These are phyloP conservation scores for Odontocolon sp. DNA, from an alignment of 2,888 invertebrate genomes.

Conservation along the genomic window DNA sequence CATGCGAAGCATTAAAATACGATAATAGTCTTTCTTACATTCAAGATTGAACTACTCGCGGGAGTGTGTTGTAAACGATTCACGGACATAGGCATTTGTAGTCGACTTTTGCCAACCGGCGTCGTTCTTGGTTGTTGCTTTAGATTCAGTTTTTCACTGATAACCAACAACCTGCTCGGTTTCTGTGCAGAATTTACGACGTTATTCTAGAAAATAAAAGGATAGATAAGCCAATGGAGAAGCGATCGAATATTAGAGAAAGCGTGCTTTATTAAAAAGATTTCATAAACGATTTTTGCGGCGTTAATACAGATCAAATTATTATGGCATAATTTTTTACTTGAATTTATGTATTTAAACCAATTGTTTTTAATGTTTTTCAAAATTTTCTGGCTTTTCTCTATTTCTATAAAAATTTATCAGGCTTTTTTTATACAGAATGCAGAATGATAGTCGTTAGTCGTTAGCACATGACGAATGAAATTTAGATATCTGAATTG, in stretches of 20 bases:
- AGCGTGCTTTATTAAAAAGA: not conserved
- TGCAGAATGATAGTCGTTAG: not conserved
- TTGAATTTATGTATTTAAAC: too few species aligned
- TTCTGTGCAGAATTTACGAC: conserved; percentile 61
- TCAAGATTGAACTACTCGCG: conserved; percentile 60
- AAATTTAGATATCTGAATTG: too few species aligned
- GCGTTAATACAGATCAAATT: too few species aligned
- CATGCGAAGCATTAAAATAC: conserved; percentile 15
- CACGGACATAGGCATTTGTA: conserved; percentile 71
- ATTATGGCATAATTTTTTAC: too few species aligned
- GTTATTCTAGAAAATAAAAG: conserved; percentile 69
- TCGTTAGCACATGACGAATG: not conserved
- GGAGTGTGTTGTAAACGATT: conserved; percentile 74
- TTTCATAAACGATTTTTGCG: too few species aligned
- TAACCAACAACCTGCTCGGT: conserved; percentile 51
- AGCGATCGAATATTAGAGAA: not conserved
- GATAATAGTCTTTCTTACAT: conserved; percentile 35
- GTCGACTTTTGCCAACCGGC: conserved; percentile 71
- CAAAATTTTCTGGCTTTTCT: too few species aligned
- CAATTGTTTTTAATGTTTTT: too few species aligned
- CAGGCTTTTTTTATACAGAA: not conserved
- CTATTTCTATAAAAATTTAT: too few species aligned
- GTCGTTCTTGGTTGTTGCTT: conserved; percentile 71
- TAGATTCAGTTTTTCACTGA: conserved; percentile 63
- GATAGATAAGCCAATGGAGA: conserved; percentile 12